Conservation (phyloP, 92 coral and sea anemone genomes). For the Blastomussa wellsi region DNA sequence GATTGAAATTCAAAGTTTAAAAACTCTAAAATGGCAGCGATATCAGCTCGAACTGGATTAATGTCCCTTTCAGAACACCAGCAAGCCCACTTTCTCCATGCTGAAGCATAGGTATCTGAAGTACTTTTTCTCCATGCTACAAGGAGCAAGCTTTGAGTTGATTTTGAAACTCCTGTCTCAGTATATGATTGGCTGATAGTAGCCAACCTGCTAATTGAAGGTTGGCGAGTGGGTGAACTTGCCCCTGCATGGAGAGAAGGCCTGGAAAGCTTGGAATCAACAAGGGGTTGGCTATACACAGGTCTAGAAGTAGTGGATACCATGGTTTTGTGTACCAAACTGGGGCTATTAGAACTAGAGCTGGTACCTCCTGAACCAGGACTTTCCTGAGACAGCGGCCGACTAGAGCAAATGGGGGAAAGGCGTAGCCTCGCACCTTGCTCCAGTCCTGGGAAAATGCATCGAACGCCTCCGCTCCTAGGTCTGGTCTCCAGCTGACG, state of each 20-base stretch:
- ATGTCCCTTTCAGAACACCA: constrained; percentile 51
- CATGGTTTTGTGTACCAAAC: constrained; percentile 40
- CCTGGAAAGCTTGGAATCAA: constrained; percentile 40
- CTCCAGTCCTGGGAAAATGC: no score
- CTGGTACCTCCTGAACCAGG: neutral
- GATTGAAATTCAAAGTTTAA: constrained; percentile 45
- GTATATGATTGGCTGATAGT: constrained; percentile 46
- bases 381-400: neutral
- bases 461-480: no score
- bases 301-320: constrained; percentile 36
- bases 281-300: constrained; percentile 26
- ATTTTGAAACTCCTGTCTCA: constrained; percentile 49
- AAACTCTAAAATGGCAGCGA: constrained; percentile 50
- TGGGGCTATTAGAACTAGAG: constrained; percentile 34
- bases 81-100: constrained; percentile 59
- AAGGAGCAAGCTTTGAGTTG: constrained; percentile 49
- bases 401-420: neutral
- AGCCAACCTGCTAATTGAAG: constrained; percentile 74
- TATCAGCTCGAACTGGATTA: constrained; percentile 55
- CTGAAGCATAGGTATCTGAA: constrained; percentile 39
- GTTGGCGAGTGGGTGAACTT: constrained; percentile 38
- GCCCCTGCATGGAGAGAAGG: constrained; percentile 45
- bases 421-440: neutral
- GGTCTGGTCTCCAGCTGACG: no score
- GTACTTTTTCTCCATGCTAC: constrained; percentile 62